Conservation (phyloP, 2,797 vertebrate species). For the Austrolebias charrua region DNA sequence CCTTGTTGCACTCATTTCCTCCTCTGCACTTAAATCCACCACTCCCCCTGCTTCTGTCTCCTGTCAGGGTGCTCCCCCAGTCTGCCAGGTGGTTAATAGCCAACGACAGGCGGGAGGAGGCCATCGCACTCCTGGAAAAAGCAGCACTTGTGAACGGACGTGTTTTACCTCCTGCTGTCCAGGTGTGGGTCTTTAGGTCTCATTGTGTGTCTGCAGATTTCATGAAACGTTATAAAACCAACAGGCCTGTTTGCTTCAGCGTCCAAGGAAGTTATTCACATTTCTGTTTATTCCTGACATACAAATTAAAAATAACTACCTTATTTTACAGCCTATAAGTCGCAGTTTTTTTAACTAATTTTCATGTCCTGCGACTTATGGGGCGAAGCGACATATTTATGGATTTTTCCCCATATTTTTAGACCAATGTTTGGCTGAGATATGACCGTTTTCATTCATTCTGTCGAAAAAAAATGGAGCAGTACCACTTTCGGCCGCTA, state of each 20-base stretch:
- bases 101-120: constrained; percentile 80
- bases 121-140: constrained; percentile 81
- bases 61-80: constrained; percentile 63
- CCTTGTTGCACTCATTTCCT: constrained; percentile 21
- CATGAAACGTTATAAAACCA: not conserved
- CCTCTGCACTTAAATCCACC: constrained; percentile 2
- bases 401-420: too few relatives aligned
- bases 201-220: not conserved
- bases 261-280: too few relatives aligned
- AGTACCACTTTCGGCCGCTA: too few relatives aligned
- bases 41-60: not conserved
- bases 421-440: too few relatives aligned
- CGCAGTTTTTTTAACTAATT: too few relatives aligned
- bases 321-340: too few relatives aligned
- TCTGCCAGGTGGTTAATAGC: constrained; percentile 79
- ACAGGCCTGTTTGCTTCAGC: not conserved
- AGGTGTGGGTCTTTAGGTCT: constrained; percentile 46
- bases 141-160: constrained; percentile 80
- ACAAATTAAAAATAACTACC: too few relatives aligned
- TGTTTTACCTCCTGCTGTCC: constrained; percentile 67
- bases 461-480: too few relatives aligned
- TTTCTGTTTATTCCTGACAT: too few relatives aligned
- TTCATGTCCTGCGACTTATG: too few relatives aligned
- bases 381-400: too few relatives aligned
- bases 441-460: too few relatives aligned